These are phyloP conservation scores for Heterodera schachtii DNA, from an alignment of 1,140 invertebrate genomes.

Conservation along the genomic window DNA sequence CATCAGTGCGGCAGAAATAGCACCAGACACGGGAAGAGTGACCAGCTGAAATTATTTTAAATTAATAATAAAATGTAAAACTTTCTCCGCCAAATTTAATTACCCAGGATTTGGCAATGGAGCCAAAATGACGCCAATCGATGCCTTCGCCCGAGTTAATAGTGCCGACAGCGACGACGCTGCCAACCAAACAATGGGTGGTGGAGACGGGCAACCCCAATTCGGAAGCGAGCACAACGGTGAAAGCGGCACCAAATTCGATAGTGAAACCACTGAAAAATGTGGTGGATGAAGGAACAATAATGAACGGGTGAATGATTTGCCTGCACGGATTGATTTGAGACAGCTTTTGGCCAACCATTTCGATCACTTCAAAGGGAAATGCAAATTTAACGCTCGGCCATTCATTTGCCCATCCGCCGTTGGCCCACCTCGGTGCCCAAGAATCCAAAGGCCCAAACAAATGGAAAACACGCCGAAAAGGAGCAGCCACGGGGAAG, in stretches of 20 bases:
- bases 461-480: constrained; percentile 93
- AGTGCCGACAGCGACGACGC: constrained; percentile 54
- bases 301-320: background rate
- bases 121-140: constrained; percentile 70
- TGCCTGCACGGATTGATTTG: constrained; percentile 85
- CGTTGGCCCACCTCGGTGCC: constrained; percentile 73
- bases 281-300: background rate
- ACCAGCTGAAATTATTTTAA: constrained; percentile 70
- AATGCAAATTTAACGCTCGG: constrained; percentile 77
- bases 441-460: constrained; percentile 92
- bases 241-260: constrained; percentile 68
- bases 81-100: background rate
- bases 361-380: constrained; percentile 90
- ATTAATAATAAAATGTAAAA: background rate
- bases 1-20: constrained; percentile 42
- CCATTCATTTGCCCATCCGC: background rate
- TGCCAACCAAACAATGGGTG: constrained; percentile 92
- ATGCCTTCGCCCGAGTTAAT: constrained; percentile 61
- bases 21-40: constrained; percentile 86
- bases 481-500: constrained; percentile 70
- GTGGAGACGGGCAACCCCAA: constrained; percentile 92
- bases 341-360: constrained; percentile 91
- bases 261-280: constrained; percentile 59
- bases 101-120: constrained; percentile 89
- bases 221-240: constrained; percentile 90